Evolutionary conservation across 2,888 invertebrate genomes (phyloP), one percentile per base, ranked within the genome.

Genomic region (Synergus gifuensis): DNA sequence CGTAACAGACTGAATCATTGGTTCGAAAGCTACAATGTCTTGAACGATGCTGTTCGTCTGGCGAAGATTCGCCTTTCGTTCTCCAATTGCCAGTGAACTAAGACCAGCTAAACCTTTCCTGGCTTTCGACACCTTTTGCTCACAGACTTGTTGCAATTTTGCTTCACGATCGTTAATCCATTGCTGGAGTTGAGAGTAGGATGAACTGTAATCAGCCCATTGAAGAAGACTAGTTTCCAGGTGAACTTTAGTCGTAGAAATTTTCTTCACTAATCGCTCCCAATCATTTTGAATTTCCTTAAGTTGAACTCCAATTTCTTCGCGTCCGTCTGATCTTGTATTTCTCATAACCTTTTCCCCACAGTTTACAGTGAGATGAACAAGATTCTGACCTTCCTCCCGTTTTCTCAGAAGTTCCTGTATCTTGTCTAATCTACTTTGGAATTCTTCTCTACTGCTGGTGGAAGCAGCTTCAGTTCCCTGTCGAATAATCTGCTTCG

Each of bases 201-300:
- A 98, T 78, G 98, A 98, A 90, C 97, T 98, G 91, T 98, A 98
- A 90, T 98, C 98, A 9, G 98, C 98, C 98, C 98, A 98, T 94
- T 98, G 98, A 62, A 98, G 93, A 16, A 98, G 93, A 86, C 96
- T 96, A 0, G 98, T 98, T 92, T 98, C 98, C 58, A 98, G 92
- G 87, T 97, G 96, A 16, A 98, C 98, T 92, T 98, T 98, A 0
- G 97, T 96, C 0, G 97, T 97, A 0, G 97, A 96, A 94, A 98
- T 96, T 92, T 98, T 98, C 92, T 97, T 97, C 0, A 98, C 96
- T 14, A 98, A 93, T 82, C 97, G 94, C 89, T 98, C 98, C 98
- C 98, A 98, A 88, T 98, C 98, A 80, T 94, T 96, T 93, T 98
- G 98, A 46, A 98, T 94, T 88, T 98, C 97, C 91, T 97, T 98